Base-by-base conservation (phyloP, 2,888 invertebrate genomes). In the Ichneumoninae sp. region DNA sequence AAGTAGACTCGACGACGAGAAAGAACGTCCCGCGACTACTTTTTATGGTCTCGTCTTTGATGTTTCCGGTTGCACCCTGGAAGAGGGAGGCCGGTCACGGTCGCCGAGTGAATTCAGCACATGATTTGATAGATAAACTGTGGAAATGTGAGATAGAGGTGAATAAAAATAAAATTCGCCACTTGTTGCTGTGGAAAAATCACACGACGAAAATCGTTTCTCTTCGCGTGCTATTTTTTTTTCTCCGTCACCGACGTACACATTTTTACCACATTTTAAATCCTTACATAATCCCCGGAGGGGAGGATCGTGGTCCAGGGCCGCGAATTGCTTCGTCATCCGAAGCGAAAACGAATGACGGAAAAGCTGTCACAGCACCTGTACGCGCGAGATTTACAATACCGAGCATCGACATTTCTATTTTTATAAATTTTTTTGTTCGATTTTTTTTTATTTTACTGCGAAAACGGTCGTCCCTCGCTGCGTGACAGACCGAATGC, bases 31-130 rank as follows among this genome's bases (percentile, higher is more conserved):
- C 19, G 40, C 30, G 54, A 54, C 54, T 74, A 30, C 66, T 50
- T 57, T 80, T 60, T 54, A 44, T 62, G 60, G 30, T 66, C 22
- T 22, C 52, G 80, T 76, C 80, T 83, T 80, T 83, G 80, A 83
- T 77, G 76, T 72, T 83, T 80, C 76, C 76, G 65, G 75, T 80
- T 47, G 80, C 71, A 52, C 36, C 50, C 19, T n/a, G 13, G 6
- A 22, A 30, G 36, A n/a, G 54, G 19, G 52, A 33, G 60, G 72
- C 74, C 68, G 72, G 77, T 16, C 50, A 75, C 62, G 26, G n/a
- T 33, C 62, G 68, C 47, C 19, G 52, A 77, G 44, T 65, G 52
- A 72, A 74, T 62, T 80, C 22, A 36, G 69, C 62, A 69, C 47
- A 68, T 76, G 72, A 77, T 84, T 80, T 68, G 68, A 80, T 80